A percentile compares a stretch with the other conserved stretches of the same genome.
Conservation (phyloP, 1,140 invertebrate genomes). For the Nephila pilipes region DNA sequence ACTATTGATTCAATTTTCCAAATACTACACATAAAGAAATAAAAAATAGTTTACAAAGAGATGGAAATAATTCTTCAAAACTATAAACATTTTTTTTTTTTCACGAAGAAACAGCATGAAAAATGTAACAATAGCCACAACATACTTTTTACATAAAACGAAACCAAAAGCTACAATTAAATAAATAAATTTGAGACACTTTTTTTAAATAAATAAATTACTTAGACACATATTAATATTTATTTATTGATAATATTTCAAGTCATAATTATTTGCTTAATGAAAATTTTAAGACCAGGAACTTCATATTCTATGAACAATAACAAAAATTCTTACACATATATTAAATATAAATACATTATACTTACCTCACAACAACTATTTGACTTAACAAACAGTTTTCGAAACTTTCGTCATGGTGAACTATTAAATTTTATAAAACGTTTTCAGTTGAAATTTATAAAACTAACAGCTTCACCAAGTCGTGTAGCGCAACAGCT, state of each 20-base stretch:
- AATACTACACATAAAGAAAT: neutral
- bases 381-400: neutral
- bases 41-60: neutral
- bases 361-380: neutral
- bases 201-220: neutral
- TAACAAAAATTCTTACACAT: neutral
- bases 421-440: slow-evolving; percentile 69
- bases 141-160: neutral
- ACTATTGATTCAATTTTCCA: neutral
- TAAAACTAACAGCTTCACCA: slow-evolving; percentile 66
- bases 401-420: slow-evolving; percentile 50
- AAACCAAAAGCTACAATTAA: neutral
- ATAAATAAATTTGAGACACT: neutral
- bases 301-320: neutral
- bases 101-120: neutral
- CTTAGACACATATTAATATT: neutral
- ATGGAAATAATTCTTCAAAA: neutral
- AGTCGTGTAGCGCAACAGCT: slow-evolving; percentile 71
- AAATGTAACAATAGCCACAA: neutral
- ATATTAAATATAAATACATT: neutral
- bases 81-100: neutral
- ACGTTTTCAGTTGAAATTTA: slow-evolving; percentile 27
- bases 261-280: too few species aligned
- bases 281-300: slow-evolving; percentile 1
- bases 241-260: neutral